These are phyloP conservation scores for Thunnus thynnus DNA, from an alignment of 2,113 vertebrate species.

Conservation along the genomic window DNA sequence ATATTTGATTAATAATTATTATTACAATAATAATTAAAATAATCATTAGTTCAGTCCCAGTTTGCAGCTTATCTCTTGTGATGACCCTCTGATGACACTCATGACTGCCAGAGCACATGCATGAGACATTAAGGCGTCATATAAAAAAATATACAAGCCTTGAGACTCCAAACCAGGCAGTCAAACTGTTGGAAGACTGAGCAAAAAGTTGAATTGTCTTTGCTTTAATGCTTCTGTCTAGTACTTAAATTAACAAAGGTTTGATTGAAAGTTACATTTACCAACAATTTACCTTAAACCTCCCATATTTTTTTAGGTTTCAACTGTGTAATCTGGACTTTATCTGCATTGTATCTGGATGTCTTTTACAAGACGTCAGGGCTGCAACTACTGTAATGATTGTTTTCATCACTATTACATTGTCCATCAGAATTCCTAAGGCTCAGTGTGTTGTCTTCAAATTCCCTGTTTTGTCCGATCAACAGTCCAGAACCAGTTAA, in stretches of 20 bases:
- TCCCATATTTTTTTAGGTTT: neutral
- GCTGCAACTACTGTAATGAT: no score
- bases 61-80: neutral
- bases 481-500: no score
- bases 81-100: neutral
- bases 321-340: neutral
- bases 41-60: no score
- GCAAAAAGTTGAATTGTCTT: neutral
- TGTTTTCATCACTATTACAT: no score
- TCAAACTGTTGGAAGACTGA: neutral
- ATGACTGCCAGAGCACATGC: neutral
- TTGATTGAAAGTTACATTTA: neutral
- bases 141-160: no score
- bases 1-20: no score
- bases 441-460: no score
- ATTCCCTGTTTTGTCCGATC: no score
- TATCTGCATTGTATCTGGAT: conserved; percentile 8
- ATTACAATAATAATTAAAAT: no score
- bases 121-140: neutral
- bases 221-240: neutral
- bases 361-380: no score
- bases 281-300: neutral
- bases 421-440: no score
- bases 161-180: neutral
- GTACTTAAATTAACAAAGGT: neutral